Conservation (phyloP, 2,888 invertebrate genomes). For the Hirtodrosophila cameraria region DNA sequence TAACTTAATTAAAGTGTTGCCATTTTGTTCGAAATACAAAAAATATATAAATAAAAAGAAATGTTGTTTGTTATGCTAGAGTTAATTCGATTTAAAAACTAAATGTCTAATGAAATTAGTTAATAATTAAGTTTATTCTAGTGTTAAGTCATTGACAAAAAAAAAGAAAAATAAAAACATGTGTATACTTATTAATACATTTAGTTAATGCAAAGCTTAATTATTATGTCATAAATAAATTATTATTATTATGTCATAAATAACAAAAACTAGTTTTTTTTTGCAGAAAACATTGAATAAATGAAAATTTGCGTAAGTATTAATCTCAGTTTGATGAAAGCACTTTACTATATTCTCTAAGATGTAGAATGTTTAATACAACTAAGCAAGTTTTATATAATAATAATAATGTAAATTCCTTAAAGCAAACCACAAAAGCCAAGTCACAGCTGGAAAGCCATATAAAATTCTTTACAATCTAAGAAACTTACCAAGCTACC, state of each 20-base stretch:
- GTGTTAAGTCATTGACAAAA: conserved; percentile 23
- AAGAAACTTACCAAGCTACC: conserved; percentile 31
- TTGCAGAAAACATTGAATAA: conserved; percentile 2
- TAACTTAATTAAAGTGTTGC: conserved; percentile 55
- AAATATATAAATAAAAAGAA: conserved; percentile 6
- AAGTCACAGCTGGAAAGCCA: conserved; percentile 1
- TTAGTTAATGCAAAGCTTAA: conserved; percentile 33
- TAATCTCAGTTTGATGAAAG: too few relatives aligned
- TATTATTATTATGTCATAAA: conserved; percentile 39
- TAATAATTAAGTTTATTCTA: conserved; percentile 13
- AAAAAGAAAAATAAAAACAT: conserved; percentile 1
- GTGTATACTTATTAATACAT: conserved; percentile 7
- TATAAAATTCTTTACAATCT: conserved; percentile 13
- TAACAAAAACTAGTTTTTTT: conserved; percentile 12
- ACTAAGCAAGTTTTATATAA: too few relatives aligned
- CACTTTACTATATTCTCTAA: too few relatives aligned
- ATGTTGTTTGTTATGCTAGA: conserved; percentile 43
- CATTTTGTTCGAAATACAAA: conserved; percentile 45
- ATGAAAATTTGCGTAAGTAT: background rate
- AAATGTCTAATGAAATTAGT: conserved; percentile 23
- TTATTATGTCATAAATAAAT: conserved; percentile 42
- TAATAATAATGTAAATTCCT: too few relatives aligned
- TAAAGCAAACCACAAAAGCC: background rate
- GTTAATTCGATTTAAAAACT: conserved; percentile 23
- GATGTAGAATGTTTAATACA: too few relatives aligned